Percentiles rank a stretch among this genome's conserved stretches.
phyloP scores from a whole-genome alignment of 2,113 vertebrate species.

The Procavia capensis region DNA sequence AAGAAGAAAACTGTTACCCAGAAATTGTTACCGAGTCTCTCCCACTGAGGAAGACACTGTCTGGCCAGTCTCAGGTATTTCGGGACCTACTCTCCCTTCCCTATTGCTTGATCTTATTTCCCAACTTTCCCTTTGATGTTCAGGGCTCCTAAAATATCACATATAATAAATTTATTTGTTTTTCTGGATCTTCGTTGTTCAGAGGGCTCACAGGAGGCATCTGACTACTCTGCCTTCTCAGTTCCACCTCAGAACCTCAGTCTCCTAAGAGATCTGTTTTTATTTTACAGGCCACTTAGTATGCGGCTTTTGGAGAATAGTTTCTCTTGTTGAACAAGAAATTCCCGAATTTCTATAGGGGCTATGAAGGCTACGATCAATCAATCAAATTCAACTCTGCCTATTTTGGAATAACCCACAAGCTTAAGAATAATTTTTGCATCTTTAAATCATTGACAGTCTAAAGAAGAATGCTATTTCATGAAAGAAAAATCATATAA shows the following conservation, averaged over 20 bases:
- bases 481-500: neutral
- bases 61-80: no score
- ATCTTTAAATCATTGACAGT: neutral
- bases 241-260: no score
- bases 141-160: no score
- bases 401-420: neutral
- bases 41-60: no score
- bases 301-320: neutral
- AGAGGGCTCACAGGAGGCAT: no score
- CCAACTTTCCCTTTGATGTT: no score
- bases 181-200: no score
- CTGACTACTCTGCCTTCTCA: no score
- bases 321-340: neutral
- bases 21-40: no score
- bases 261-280: neutral
- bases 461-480: neutral
- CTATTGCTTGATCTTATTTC: no score
- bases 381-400: neutral
- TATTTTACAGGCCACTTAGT: neutral
- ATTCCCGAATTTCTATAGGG: neutral
- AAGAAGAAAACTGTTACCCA: neutral
- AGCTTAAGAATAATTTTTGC: neutral
- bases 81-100: no score
- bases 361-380: neutral
- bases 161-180: no score